A percentile compares a stretch with the other conserved stretches of the same genome.
These are phyloP conservation scores for Agrochola circellaris DNA, from an alignment of 2,888 invertebrate species.

Conservation along the genomic window DNA sequence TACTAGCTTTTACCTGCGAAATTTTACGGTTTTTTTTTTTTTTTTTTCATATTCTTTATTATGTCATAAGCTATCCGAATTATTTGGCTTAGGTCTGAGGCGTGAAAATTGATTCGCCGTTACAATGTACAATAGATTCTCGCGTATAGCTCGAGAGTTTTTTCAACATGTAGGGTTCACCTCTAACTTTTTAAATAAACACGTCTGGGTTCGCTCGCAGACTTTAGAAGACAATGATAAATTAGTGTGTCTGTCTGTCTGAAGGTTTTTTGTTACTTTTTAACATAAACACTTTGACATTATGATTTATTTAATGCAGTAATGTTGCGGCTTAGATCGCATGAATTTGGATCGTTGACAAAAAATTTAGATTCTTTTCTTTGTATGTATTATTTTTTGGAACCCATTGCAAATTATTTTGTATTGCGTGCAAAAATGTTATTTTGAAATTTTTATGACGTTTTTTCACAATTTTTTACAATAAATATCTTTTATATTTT, in stretches of 20 bases:
- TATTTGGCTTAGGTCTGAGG: too few species aligned
- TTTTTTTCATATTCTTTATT: too few species aligned
- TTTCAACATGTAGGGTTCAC: conserved; percentile 13
- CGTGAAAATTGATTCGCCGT: too few species aligned
- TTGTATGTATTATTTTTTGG: not conserved
- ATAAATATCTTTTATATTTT: not conserved
- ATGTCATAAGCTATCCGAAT: too few species aligned
- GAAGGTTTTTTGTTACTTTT: conserved; percentile 52
- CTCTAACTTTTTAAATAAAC: conserved; percentile 41
- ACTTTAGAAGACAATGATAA: conserved; percentile 56
- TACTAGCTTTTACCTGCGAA: too few species aligned
- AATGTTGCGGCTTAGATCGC: conserved; percentile 42
- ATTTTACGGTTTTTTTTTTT: too few species aligned
- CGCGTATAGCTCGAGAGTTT: not conserved
- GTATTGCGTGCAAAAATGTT: conserved; percentile 23
- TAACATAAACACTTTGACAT: conserved; percentile 56
- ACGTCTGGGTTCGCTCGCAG: conserved; percentile 21
- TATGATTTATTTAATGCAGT: conserved; percentile 52
- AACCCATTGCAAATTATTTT: conserved; percentile 3
- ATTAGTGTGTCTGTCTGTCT: conserved; percentile 50
- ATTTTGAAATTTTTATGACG: not conserved
- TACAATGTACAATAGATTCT: too few species aligned
- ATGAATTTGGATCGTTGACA: conserved; percentile 45
- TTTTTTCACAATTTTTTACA: not conserved
- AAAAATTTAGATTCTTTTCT: not conserved